A percentile compares a stretch with the other conserved stretches of the same genome.
Conservation (phyloP, 2,113 vertebrate genomes). For the Miniopterus natalensis region DNA sequence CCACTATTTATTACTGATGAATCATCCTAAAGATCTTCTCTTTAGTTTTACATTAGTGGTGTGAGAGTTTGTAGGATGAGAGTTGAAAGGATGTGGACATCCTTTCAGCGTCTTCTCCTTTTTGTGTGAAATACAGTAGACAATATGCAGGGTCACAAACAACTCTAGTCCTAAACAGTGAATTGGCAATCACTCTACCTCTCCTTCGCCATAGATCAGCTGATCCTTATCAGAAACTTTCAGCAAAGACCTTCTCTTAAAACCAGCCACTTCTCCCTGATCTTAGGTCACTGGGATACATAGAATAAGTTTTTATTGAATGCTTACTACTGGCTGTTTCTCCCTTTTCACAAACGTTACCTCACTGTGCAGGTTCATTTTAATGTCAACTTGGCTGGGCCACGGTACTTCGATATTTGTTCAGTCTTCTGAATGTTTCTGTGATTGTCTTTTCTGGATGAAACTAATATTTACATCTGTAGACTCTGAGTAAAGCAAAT, state of each 20-base stretch:
- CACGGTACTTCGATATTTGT: neutral
- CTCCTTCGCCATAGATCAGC: neutral
- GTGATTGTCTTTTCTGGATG: neutral
- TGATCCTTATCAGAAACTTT: neutral
- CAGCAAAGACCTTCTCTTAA: neutral
- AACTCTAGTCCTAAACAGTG: neutral
- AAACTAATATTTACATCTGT: neutral
- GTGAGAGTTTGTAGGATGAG: neutral
- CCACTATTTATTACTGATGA: neutral
- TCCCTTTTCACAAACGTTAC: neutral
- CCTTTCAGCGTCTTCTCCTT: neutral
- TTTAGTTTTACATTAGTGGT: neutral
- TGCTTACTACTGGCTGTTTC: neutral
- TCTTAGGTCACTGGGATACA: neutral
- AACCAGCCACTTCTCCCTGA: neutral
- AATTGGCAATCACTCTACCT: neutral
- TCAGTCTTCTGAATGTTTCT: conserved; percentile 31
- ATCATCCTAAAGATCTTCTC: neutral
- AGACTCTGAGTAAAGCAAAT: neutral
- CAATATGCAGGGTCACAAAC: neutral
- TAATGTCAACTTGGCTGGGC: neutral
- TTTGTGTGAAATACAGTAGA: neutral
- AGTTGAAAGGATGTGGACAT: too few species aligned
- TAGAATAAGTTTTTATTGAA: neutral
- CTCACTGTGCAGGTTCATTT: neutral